Conservation (phyloP, 2,888 invertebrate species). For the Rhingia rostrata region DNA sequence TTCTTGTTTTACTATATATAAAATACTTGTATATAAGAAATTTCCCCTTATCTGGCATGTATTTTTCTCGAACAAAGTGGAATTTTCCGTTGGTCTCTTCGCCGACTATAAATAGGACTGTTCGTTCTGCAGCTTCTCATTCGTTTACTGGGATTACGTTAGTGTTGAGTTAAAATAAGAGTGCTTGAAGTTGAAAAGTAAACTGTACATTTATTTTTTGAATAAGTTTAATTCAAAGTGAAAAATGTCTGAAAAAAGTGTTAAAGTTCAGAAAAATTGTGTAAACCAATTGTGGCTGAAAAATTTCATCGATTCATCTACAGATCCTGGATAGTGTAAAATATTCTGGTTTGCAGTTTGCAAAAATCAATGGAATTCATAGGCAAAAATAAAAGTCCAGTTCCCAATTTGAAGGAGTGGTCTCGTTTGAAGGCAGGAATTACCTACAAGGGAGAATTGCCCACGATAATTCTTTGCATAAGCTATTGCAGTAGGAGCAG, state of each 20-base stretch:
- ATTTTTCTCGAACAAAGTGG: conserved; percentile 54
- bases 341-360: not conserved
- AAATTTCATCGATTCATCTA: not conserved
- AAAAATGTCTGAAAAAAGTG: conserved; percentile 57
- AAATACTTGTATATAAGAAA: not conserved
- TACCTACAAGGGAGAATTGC: not conserved
- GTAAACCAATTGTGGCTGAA: not conserved
- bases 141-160: conserved; percentile 26
- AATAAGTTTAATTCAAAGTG: conserved; percentile 2
- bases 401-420: not conserved
- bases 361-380: not conserved
- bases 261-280: conserved; percentile 37
- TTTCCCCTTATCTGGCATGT: conserved; percentile 25
- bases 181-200: not conserved
- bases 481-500: conserved; percentile 21
- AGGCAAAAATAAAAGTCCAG: not conserved
- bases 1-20: not conserved
- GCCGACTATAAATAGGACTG: conserved; percentile 60
- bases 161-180: not conserved
- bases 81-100: conserved; percentile 49
- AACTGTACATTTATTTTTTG: not conserved
- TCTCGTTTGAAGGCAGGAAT: conserved; percentile 10
- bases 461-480: conserved; percentile 17
- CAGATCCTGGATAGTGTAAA: conserved; percentile 58
- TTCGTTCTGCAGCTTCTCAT: not conserved